These are phyloP conservation scores for Anthopleura sola DNA, from an alignment of 64 coral and sea anemone genomes.

Conservation along the genomic window DNA sequence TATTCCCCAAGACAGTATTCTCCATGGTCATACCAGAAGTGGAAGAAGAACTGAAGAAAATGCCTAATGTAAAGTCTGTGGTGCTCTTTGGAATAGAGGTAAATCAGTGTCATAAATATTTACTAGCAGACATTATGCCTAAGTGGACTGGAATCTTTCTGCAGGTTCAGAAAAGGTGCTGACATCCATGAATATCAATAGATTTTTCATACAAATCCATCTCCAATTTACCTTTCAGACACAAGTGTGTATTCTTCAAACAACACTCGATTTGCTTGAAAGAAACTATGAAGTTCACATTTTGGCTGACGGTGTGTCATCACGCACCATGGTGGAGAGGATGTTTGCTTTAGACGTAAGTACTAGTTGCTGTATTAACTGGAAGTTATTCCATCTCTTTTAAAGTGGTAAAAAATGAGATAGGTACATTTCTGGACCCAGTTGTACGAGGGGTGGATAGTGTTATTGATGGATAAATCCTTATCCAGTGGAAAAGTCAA, in stretches of 20 bases:
- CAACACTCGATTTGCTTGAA: conserved; percentile 92
- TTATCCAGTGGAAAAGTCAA: too few species aligned
- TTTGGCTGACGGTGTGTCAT: conserved; percentile 82
- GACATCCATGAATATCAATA: too few species aligned
- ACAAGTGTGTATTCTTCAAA: conserved; percentile 93
- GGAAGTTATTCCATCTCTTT: too few species aligned
- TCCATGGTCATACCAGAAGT: conserved; percentile 98
- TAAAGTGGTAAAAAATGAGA: too few species aligned
- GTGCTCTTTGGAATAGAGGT: conserved; percentile 98
- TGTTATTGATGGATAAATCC: too few species aligned
- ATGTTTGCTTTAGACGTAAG: conserved; percentile 95
- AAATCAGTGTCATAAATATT: neutral
- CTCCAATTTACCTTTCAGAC: conserved; percentile 46
- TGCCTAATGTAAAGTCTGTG: conserved; percentile 74
- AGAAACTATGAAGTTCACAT: conserved; percentile 94
- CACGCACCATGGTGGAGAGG: conserved; percentile 95
- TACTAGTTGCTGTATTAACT: neutral
- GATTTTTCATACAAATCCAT: too few species aligned
- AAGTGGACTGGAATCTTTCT: too few species aligned
- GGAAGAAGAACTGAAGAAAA: conserved; percentile 71
- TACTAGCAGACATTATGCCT: too few species aligned
- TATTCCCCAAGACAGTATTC: conserved; percentile 94
- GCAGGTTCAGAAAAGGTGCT: too few species aligned
- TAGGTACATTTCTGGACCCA: too few species aligned
- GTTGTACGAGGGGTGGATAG: too few species aligned